These are phyloP conservation scores for Piaya cayana DNA, from an alignment of 2,113 vertebrate species.

Conservation along the genomic window DNA sequence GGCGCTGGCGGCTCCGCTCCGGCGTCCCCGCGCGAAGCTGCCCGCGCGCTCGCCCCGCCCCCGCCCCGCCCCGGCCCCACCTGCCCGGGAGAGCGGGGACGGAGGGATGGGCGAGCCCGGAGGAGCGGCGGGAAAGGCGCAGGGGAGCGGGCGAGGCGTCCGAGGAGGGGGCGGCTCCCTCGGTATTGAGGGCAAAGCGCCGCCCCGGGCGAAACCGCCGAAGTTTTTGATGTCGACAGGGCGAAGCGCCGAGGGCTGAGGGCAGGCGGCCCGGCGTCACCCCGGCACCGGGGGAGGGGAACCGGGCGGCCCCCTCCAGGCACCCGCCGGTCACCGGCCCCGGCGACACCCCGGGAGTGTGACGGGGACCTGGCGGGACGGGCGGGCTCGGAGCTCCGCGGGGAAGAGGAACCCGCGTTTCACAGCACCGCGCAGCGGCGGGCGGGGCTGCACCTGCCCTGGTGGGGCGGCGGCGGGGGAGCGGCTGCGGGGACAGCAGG, in stretches of 20 bases:
- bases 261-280: background rate
- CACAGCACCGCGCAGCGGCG: background rate
- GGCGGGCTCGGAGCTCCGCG: background rate
- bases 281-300: too few relatives aligned
- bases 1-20: background rate
- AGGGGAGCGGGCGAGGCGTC: background rate
- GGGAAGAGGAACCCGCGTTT: background rate
- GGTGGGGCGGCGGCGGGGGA: too few relatives aligned
- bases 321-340: too few relatives aligned
- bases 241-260: background rate
- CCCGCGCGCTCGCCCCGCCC: background rate
- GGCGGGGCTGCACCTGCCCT: background rate
- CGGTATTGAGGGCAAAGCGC: slow-evolving; percentile 4
- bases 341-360: too few relatives aligned
- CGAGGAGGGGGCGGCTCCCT: background rate
- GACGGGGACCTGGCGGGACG: too few relatives aligned
- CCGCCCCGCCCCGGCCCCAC: background rate
- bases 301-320: background rate
- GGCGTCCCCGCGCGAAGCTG: background rate
- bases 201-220: slow-evolving; percentile 25
- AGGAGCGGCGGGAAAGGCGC: too few relatives aligned
- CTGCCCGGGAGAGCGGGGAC: background rate
- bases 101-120: too few relatives aligned
- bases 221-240: background rate
- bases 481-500: too few relatives aligned